These are phyloP conservation scores for Podarcis lilfordi DNA, from an alignment of 2,797 vertebrate species.

Conservation along the genomic window DNA sequence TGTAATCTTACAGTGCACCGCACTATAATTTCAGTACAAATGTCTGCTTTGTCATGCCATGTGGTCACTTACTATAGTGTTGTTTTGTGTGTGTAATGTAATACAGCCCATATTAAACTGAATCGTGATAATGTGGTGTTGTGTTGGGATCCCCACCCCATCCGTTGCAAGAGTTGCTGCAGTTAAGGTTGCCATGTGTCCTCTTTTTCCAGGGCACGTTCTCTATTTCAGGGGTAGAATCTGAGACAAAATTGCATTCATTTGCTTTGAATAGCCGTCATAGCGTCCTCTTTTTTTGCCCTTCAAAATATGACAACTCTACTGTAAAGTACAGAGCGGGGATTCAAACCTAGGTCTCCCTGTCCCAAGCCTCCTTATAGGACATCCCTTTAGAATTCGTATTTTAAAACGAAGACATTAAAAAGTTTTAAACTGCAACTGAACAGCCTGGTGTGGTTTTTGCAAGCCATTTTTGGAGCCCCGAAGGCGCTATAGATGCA, in stretches of 20 bases:
- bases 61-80: neutral
- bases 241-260: too few species aligned
- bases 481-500: neutral
- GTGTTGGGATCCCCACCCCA: neutral
- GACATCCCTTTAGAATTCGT: neutral
- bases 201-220: too few species aligned
- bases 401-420: neutral
- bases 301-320: too few species aligned
- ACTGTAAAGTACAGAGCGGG: too few species aligned
- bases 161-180: neutral
- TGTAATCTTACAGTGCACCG: neutral
- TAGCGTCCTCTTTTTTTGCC: too few species aligned
- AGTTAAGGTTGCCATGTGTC: too few species aligned
- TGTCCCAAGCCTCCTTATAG: neutral
- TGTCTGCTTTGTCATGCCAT: neutral
- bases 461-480: neutral
- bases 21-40: neutral
- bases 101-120: neutral
- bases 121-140: neutral
- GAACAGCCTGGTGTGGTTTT: neutral
- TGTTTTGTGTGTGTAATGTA: neutral
- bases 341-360: neutral
- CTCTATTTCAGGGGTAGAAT: too few species aligned
- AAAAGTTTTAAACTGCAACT: neutral
- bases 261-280: too few species aligned